These are phyloP conservation scores for Pemphredon lugubris DNA, from an alignment of 2,888 invertebrate genomes.

Conservation along the genomic window DNA sequence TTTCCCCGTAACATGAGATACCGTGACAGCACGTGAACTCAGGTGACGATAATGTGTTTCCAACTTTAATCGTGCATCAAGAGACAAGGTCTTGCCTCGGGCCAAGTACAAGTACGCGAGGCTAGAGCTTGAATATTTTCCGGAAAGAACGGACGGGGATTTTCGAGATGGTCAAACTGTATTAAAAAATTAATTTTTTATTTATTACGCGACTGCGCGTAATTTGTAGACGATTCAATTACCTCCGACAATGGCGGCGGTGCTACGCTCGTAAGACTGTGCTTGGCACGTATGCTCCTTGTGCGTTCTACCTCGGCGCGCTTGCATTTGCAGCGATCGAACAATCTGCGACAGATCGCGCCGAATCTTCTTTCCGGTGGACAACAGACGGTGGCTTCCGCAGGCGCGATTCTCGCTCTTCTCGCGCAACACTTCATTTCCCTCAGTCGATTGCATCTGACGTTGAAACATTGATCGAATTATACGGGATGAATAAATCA, in stretches of 20 bases:
- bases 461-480: no score
- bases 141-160: no score
- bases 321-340: constrained; percentile 64
- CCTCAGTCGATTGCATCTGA: constrained; percentile 66
- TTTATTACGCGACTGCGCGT: no score
- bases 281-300: constrained; percentile 77
- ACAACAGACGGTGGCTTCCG: constrained; percentile 71
- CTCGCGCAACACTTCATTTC: constrained; percentile 70
- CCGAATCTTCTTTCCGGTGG: constrained; percentile 75
- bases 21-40: no score
- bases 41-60: no score
- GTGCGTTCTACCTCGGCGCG: constrained; percentile 67
- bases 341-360: constrained; percentile 71
- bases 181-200: no score
- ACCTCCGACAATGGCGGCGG: constrained; percentile 80
- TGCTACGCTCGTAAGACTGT: constrained; percentile 78
- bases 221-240: constrained; percentile 6
- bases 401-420: constrained; percentile 71
- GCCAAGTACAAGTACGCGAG: no score
- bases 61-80: no score
- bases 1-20: no score
- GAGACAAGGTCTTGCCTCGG: no score
- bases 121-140: no score
- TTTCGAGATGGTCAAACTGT: no score
- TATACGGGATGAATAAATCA: neutral